Evolutionary conservation across 2,797 vertebrate species (phyloP), one percentile per base, ranked within the genome.

Genomic region (Epinephelus awoara): DNA sequence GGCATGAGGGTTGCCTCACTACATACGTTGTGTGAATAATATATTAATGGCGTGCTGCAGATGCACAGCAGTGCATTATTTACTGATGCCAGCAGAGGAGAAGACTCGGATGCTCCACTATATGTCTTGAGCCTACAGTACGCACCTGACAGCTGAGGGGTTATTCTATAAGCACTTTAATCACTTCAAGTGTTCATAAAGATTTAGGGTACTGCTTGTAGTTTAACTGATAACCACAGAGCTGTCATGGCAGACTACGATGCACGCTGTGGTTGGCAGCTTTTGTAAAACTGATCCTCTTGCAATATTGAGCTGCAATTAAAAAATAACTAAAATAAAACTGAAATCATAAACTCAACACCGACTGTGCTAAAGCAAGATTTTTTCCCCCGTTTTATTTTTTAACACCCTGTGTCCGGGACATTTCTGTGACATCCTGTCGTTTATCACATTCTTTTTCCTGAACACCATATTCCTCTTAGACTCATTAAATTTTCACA

Each of bases 391-490:
- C 3, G 38, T 65, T 72, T 77, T 82, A 79, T 87, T 80, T 80
- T 86, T 87, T 75, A 77, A 78, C 75, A 51, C 66, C 25, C 13
- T 58, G 13, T 57, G 6, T 72, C 47, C 25, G 38, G 54, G 71
- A 79, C 75, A 66, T 84, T 85, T 78, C 21, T 38, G 19, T 73
- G 75, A 83, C 84, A 76, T 51, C 59, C 59, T 72, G 54, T 62
- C 71, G 66, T 83, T 90, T 85, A 86, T 85, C 75, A 55, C 85
- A 75, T 84, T 85, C 68, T 59, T 80, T 81, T 88, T 86, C 81
- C 83, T 23, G 76, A 91, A 92, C 89, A 91, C 80, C 82, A 73
- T 49, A 93, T 94, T 91, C 90, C 92, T 92, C 82, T 93, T 89
- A 90, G 71, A 67, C 73, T 88, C 90, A 92, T 93, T 80, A 88